phyloP scores from a whole-genome alignment of 2,113 vertebrate species.

The Boulengerochromis microlepis region DNA sequence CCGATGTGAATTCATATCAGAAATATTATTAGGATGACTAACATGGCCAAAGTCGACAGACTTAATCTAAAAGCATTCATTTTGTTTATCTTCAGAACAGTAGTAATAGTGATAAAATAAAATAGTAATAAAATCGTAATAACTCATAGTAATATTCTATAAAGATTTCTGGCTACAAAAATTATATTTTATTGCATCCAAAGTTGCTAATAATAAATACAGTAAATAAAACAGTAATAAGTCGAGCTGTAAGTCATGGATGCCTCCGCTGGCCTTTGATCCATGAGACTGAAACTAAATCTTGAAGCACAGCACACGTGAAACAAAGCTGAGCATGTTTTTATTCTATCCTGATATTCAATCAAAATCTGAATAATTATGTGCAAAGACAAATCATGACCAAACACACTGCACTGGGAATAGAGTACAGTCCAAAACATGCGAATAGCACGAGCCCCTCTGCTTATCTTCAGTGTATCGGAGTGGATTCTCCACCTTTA shows the following conservation, averaged over 20 bases:
- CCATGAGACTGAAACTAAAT: background rate
- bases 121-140: background rate
- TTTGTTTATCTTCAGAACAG: background rate
- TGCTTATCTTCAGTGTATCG: background rate
- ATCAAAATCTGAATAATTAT: background rate
- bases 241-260: background rate
- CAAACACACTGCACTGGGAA: background rate
- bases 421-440: background rate
- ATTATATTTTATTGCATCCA: background rate
- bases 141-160: background rate
- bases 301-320: background rate
- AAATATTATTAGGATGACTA: background rate
- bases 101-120: background rate
- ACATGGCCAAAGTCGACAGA: background rate
- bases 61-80: background rate
- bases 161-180: background rate
- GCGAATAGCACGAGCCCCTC: background rate
- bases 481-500: background rate
- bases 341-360: background rate
- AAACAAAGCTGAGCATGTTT: background rate
- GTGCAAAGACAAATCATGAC: background rate
- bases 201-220: background rate
- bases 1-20: background rate
- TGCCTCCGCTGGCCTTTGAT: background rate
- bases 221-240: fast-evolving